Conservation (phyloP, 2,888 invertebrate species). For the Meiosimyza platycephala region DNA sequence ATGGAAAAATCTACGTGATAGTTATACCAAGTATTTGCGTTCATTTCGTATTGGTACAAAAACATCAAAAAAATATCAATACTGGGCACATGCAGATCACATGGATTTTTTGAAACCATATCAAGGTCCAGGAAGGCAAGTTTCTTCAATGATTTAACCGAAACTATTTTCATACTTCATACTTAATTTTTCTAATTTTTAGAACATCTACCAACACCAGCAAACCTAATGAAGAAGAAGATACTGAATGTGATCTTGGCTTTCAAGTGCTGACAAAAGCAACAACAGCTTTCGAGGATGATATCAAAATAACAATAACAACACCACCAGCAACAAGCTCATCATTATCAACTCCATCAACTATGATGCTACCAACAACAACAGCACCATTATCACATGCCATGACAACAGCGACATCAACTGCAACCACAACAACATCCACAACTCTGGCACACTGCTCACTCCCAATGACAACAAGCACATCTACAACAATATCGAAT, state of each 20-base stretch:
- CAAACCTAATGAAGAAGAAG: constrained; percentile 61
- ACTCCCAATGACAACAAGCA: constrained; percentile 43
- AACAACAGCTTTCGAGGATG: constrained; percentile 52
- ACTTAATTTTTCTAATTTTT: neutral
- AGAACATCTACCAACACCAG: constrained; percentile 47
- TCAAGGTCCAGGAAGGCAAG: constrained; percentile 64
- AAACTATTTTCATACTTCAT: neutral
- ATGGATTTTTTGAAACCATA: constrained; percentile 66
- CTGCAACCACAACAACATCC: constrained; percentile 9
- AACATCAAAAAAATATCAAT: constrained; percentile 66
- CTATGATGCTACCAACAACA: constrained; percentile 36
- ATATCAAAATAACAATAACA: constrained; percentile 52
- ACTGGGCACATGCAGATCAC: constrained; percentile 66
- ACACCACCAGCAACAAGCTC: constrained; percentile 32
- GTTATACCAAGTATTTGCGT: constrained; percentile 66
- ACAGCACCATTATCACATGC: constrained; percentile 37
- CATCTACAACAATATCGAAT: constrained; percentile 50
- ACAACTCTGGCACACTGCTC: constrained; percentile 36
- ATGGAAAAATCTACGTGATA: constrained; percentile 67
- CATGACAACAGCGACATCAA: constrained; percentile 32
- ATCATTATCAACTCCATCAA: constrained; percentile 40
- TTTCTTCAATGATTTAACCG: constrained; percentile 1
- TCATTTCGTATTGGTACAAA: constrained; percentile 66
- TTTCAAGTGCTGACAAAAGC: constrained; percentile 62
- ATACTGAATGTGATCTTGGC: constrained; percentile 63